These are phyloP conservation scores for Montipora cactus DNA, from an alignment of 64 coral and sea anemone genomes.

Conservation along the genomic window DNA sequence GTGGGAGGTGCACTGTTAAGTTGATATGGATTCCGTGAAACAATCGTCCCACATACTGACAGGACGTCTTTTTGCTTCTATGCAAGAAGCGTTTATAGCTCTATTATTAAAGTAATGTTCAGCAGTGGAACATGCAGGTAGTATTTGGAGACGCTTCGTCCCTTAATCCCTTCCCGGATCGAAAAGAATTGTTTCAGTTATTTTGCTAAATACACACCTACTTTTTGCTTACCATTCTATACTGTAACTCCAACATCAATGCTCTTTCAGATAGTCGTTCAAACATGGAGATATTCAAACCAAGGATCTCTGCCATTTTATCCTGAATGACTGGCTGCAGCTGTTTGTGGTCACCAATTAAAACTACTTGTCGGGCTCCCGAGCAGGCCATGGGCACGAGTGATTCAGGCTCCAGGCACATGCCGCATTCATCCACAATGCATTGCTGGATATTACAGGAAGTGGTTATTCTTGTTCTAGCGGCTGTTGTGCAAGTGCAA, in stretches of 20 bases:
- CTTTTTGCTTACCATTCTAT: too few species aligned
- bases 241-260: conserved; percentile 82
- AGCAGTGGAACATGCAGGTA: too few species aligned
- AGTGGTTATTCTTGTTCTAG: conserved; percentile 9
- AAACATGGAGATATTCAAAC: conserved; percentile 87
- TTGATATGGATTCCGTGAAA: too few species aligned
- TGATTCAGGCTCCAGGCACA: conserved; percentile 87
- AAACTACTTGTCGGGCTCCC: conserved; percentile 76
- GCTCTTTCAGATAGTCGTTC: conserved; percentile 74
- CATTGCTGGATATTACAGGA: conserved; percentile 80
- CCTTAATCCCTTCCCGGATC: too few species aligned
- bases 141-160: too few species aligned
- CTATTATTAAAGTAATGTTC: too few species aligned
- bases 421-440: conserved; percentile 94
- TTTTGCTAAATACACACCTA: too few species aligned
- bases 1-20: too few species aligned
- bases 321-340: conserved; percentile 82
- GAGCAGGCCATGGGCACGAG: conserved; percentile 85
- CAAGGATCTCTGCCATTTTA: conserved; percentile 55
- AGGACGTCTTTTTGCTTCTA: too few species aligned
- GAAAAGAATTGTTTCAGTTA: too few species aligned
- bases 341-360: conserved; percentile 96
- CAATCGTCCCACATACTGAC: too few species aligned
- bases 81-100: too few species aligned
- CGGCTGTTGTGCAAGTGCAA: conserved; percentile 76